Evolutionary conservation across 2,797 vertebrate species (phyloP).

Genomic region (Harpagifer antarcticus): DNA sequence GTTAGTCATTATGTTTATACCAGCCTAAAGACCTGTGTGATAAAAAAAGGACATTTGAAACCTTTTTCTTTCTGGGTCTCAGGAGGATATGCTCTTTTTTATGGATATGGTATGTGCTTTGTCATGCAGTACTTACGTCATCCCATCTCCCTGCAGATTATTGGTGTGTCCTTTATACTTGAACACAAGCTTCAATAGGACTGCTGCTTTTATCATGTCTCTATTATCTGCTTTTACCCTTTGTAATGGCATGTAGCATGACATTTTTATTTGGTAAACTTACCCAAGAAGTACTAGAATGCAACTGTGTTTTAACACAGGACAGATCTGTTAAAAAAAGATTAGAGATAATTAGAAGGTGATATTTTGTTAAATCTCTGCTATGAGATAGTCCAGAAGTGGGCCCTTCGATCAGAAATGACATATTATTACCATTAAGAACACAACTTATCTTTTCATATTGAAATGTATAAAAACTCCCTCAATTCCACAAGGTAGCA

Average conservation of each 20-base stretch:
- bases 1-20: too few species aligned
- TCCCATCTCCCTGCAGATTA: constrained; percentile 21
- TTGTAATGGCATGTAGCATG: constrained; percentile 35
- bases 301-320: constrained; percentile 40
- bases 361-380: constrained; percentile 22
- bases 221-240: constrained; percentile 56
- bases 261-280: constrained; percentile 62
- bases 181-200: constrained; percentile 32
- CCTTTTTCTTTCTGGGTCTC: too few species aligned
- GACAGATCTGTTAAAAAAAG: constrained; percentile 37
- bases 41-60: too few species aligned
- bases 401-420: constrained; percentile 18
- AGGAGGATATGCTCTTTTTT: background rate
- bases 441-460: constrained; percentile 33
- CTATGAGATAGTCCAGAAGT: constrained; percentile 17
- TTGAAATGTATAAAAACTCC: constrained; percentile 19
- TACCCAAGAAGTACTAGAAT: constrained; percentile 29
- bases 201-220: constrained; percentile 42
- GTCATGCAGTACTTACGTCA: constrained; percentile 35
- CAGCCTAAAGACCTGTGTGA: too few species aligned
- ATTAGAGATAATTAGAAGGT: constrained; percentile 32
- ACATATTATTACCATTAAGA: constrained; percentile 27
- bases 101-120: constrained; percentile 1
- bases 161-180: constrained; percentile 46
- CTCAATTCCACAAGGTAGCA: constrained; percentile 3